Evolutionary conservation across 2,888 invertebrate species (phyloP).

Genomic region (Zygaena filipendulae): DNA sequence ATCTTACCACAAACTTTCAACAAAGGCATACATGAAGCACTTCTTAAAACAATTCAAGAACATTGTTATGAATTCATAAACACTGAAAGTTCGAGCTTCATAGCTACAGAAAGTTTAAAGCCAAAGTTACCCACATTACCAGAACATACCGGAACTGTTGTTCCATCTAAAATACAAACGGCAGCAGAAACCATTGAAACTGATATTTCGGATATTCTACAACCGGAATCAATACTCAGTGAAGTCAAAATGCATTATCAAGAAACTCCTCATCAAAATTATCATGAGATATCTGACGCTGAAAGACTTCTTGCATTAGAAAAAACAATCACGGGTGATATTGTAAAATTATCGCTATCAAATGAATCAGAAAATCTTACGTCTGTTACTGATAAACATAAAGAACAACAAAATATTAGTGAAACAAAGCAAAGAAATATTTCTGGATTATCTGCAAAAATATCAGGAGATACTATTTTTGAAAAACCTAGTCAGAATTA

Average conservation of each 20-base stretch:
- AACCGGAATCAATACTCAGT: not conserved
- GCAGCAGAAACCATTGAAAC: conserved; percentile 1
- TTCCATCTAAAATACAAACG: conserved; percentile 1
- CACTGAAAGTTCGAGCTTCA: not conserved
- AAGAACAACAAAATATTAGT: no score
- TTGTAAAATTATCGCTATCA: no score
- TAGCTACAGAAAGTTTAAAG: not conserved
- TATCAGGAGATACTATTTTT: no score
- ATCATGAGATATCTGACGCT: conserved; percentile 32
- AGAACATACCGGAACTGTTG: not conserved
- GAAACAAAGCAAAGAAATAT: no score
- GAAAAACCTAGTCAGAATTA: no score
- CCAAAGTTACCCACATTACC: not conserved
- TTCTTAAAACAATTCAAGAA: no score
- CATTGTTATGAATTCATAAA: no score
- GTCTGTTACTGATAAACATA: no score
- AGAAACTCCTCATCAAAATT: conserved; percentile 26
- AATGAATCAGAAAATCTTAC: no score
- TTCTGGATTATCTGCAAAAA: no score
- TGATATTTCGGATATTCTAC: conserved; percentile 1
- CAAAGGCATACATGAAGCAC: no score
- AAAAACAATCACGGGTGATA: no score
- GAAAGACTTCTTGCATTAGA: conserved; percentile 23
- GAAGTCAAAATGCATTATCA: conserved; percentile 1
- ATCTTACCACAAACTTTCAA: not conserved